Base-by-base conservation (phyloP, 2,797 vertebrate genomes). In the Tiaroga cobitis region DNA sequence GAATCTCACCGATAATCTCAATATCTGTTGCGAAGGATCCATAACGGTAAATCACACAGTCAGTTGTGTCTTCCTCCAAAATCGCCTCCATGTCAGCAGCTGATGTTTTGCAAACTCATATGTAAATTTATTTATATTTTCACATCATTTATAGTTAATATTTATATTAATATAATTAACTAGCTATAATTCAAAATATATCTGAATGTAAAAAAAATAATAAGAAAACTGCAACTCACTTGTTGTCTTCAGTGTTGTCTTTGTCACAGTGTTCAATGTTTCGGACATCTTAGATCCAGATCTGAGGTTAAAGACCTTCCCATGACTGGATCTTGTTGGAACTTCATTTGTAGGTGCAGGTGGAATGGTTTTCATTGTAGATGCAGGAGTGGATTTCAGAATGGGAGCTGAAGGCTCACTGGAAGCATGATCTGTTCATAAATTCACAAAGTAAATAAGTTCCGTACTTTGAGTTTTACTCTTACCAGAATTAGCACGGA, bases 31-130 rank as follows among this genome's bases (percentile, higher is more conserved):
- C 94, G 91, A 96, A 98, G 89, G 96, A 97, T 75, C 98, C 97
- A 0, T 98, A 99, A 83, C 97, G 97, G 86, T 98, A 98, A 10
- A 97, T 95, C 69, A 97, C 88, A 26, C 98, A 98, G 84, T 95
- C 93, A 2, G 91, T 86, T 29, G 88, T 1, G 46, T 93, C 87
- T 85, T 75, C 7, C 80, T 37, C 46, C 41, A 82, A 81, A 87
- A 26, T 59, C 8, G 9, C 32, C 26, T 73, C 67, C 21, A 32
- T 29, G 63, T 81, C 63, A 46, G 16, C 73, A 2, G 26, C 73
- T 84, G 83, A 37, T 73, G 11, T 41, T 88, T 81, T 39, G 16
- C 16, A 80, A 75, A 63, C 26, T 3, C 51, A 39, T 72, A 19
- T 39, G 24, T 16, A 26, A 10, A 72, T 37, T n/a, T 16, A 32